Conservation (phyloP, 2,888 invertebrate genomes). For the Abscondita cerata region DNA sequence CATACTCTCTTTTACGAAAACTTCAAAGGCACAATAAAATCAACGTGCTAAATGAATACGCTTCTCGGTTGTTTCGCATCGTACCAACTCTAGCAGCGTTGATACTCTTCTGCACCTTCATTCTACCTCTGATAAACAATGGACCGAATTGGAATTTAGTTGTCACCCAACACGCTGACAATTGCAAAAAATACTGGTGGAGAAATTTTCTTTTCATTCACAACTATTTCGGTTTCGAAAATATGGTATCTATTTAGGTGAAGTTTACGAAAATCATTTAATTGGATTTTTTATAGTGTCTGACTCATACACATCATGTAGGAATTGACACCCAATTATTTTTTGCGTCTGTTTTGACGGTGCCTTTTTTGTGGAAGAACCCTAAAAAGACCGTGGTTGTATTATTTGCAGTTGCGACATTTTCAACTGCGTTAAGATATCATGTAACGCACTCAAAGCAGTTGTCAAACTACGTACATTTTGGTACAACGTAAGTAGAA, state of each 20-base stretch:
- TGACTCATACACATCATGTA: slow-evolving; percentile 75
- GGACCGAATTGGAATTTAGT: slow-evolving; percentile 76
- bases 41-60: slow-evolving; percentile 66
- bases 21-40: slow-evolving; percentile 63
- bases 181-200: slow-evolving; percentile 75
- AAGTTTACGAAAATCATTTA: not conserved
- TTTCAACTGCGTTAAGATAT: slow-evolving; percentile 68
- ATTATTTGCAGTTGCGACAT: slow-evolving; percentile 59
- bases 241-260: slow-evolving; percentile 63
- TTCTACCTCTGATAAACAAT: slow-evolving; percentile 67
- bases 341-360: slow-evolving; percentile 66
- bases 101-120: slow-evolving; percentile 71
- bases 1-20: slow-evolving; percentile 68
- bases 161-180: slow-evolving; percentile 70
- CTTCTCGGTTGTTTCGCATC: slow-evolving; percentile 68
- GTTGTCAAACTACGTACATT: slow-evolving; percentile 71
- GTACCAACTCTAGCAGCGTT: slow-evolving; percentile 70
- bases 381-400: slow-evolving; percentile 62
- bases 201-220: slow-evolving; percentile 74
- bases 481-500: slow-evolving; percentile 70
- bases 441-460: slow-evolving; percentile 66
- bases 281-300: slow-evolving; percentile 61
- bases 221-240: slow-evolving; percentile 75
- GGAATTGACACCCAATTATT: slow-evolving; percentile 76
- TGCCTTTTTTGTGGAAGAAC: slow-evolving; percentile 67